A percentile compares a stretch with the other conserved stretches of the same genome.
phyloP scores from a whole-genome alignment of 1,140 invertebrate genomes.

The Dreissena polymorpha region DNA sequence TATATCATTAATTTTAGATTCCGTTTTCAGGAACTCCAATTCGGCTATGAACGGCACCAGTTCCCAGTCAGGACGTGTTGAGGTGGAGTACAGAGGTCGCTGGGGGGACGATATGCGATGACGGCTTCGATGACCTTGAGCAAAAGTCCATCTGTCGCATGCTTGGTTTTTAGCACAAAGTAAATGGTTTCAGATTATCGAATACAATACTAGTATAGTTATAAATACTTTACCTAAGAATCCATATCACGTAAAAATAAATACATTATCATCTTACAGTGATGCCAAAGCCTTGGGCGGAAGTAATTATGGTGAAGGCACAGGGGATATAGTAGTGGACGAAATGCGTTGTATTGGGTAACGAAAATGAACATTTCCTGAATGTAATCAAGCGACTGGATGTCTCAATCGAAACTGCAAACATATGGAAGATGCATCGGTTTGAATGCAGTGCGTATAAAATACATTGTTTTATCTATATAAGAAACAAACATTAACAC shows the following conservation, averaged over 20 bases:
- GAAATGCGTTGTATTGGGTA: slow-evolving; percentile 22
- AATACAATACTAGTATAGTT: no score
- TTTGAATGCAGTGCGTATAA: slow-evolving; percentile 35
- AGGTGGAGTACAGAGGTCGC: slow-evolving; percentile 45
- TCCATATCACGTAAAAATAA: no score
- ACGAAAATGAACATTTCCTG: slow-evolving; percentile 26
- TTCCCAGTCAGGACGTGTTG: slow-evolving; percentile 50
- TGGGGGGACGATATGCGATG: slow-evolving; percentile 65
- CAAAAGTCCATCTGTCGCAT: slow-evolving; percentile 56
- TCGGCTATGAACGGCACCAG: slow-evolving; percentile 13
- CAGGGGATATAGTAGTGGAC: slow-evolving; percentile 12
- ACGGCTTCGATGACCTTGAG: slow-evolving; percentile 44
- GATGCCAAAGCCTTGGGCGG: not conserved
- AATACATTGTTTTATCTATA: no score
- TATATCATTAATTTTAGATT: no score
- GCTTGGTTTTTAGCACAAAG: slow-evolving; percentile 43
- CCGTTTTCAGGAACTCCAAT: slow-evolving; percentile 14
- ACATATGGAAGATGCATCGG: slow-evolving; percentile 23
- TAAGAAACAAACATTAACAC: no score
- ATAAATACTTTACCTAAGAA: no score
- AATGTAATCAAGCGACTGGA: slow-evolving; percentile 37
- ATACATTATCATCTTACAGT: not conserved
- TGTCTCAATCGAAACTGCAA: slow-evolving; percentile 1
- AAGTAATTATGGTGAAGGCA: slow-evolving; percentile 1
- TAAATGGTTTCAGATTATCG: not conserved